These are phyloP conservation scores for Cnemophilus loriae DNA, from an alignment of 2,113 vertebrate genomes.

Conservation along the genomic window DNA sequence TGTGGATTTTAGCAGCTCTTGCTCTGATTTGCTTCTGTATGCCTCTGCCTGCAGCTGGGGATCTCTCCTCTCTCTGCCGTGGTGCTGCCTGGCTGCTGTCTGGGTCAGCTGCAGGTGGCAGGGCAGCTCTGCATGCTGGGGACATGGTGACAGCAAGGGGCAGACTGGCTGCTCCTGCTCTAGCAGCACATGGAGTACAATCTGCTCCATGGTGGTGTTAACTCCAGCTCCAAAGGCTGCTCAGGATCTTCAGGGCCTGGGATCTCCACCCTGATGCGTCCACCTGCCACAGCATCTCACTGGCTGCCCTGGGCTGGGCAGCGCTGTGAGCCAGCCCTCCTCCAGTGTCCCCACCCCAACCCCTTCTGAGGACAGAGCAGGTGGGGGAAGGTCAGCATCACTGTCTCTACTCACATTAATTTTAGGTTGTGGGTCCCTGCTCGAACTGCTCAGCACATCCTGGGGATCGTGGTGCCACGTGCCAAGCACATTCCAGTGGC, in stretches of 20 bases:
- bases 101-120: not conserved
- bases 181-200: accelerated
- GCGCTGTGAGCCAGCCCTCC: not conserved
- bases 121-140: not conserved
- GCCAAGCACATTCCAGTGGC: not conserved
- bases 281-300: not conserved
- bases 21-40: not conserved
- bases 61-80: not conserved
- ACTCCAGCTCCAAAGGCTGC: not conserved
- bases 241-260: not conserved
- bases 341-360: not conserved
- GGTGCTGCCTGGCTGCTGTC: not conserved
- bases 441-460: accelerated
- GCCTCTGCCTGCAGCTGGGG: not conserved
- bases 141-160: accelerated
- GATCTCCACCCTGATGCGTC: too few species aligned
- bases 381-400: not conserved
- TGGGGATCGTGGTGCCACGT: accelerated
- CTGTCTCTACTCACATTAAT: not conserved
- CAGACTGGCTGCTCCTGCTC: not conserved
- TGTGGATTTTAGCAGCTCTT: not conserved
- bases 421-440: not conserved
- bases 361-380: not conserved
- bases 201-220: not conserved
- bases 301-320: not conserved